Evolutionary conservation across 2,797 vertebrate genomes (phyloP).

Genomic region (Takifugu ocellatus): DNA sequence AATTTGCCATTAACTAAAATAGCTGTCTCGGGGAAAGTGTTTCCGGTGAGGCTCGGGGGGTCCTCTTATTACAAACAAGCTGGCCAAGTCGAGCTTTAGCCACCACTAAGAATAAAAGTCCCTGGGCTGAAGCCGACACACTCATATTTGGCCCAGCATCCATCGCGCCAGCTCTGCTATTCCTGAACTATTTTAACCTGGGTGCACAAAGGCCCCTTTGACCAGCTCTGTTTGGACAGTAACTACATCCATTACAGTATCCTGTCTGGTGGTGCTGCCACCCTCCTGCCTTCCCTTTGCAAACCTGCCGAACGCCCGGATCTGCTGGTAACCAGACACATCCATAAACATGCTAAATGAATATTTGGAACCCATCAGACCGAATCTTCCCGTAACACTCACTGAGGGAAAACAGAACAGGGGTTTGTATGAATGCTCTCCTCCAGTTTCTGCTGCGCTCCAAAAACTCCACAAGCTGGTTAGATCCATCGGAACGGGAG

Average conservation of each 20-base stretch:
- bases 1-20: neutral
- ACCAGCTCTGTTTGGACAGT: slow-evolving; percentile 65
- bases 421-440: slow-evolving; percentile 45
- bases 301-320: slow-evolving; percentile 29
- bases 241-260: slow-evolving; percentile 57
- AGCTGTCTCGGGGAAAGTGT: neutral
- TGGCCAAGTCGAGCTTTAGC: slow-evolving; percentile 21
- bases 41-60: neutral
- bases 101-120: slow-evolving; percentile 26
- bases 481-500: slow-evolving; percentile 29
- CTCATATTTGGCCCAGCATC: slow-evolving; percentile 39
- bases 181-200: slow-evolving; percentile 42
- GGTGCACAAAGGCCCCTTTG: slow-evolving; percentile 68
- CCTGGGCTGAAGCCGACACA: slow-evolving; percentile 33
- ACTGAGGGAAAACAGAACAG: slow-evolving; percentile 43
- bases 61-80: slow-evolving; percentile 14
- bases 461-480: slow-evolving; percentile 57
- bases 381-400: slow-evolving; percentile 33
- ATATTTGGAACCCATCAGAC: slow-evolving; percentile 36
- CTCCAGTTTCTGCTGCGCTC: slow-evolving; percentile 53
- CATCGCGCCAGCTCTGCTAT: slow-evolving; percentile 39
- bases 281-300: slow-evolving; percentile 31
- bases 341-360: slow-evolving; percentile 48
- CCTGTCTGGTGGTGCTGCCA: slow-evolving; percentile 38
- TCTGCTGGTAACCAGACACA: slow-evolving; percentile 51